Evolutionary conservation across 2,888 invertebrate genomes (phyloP).

Genomic region (Andrena bucephala): DNA sequence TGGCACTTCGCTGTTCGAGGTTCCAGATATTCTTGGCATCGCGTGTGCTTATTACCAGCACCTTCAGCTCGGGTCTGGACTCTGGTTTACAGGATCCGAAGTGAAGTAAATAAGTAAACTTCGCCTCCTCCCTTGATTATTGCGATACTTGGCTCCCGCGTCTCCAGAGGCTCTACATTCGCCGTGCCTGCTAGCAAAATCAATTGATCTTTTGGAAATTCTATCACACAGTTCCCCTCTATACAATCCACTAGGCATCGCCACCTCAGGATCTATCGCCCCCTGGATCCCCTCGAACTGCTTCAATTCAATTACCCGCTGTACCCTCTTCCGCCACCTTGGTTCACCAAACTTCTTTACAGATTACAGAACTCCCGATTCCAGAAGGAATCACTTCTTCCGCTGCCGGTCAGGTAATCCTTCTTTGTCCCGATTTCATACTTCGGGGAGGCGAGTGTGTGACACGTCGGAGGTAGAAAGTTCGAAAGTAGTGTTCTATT

Average conservation of each 20-base stretch:
- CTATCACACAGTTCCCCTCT: neutral
- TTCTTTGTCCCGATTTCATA: too few species aligned
- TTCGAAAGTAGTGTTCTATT: too few species aligned
- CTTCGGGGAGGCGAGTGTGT: too few species aligned
- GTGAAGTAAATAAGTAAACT: conserved; percentile 35
- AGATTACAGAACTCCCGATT: too few species aligned
- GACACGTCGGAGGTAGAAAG: too few species aligned
- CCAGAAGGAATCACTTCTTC: too few species aligned
- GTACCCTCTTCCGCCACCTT: neutral
- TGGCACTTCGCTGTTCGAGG: neutral
- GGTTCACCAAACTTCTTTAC: neutral
- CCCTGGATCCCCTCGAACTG: neutral
- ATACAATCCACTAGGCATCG: neutral
- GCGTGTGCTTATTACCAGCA: neutral
- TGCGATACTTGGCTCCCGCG: neutral
- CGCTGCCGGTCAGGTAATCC: too few species aligned
- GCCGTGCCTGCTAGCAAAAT: neutral
- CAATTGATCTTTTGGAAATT: conserved; percentile 12
- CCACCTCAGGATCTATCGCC: neutral
- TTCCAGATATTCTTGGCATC: conserved; percentile 13
- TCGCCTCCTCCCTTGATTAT: conserved; percentile 17
- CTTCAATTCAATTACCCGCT: neutral
- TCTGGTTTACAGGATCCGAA: neutral
- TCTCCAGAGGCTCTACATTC: neutral
- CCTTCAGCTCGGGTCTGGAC: neutral